Evolutionary conservation across 2,888 invertebrate genomes (phyloP).

Genomic region (Pherbina coryleti): DNA sequence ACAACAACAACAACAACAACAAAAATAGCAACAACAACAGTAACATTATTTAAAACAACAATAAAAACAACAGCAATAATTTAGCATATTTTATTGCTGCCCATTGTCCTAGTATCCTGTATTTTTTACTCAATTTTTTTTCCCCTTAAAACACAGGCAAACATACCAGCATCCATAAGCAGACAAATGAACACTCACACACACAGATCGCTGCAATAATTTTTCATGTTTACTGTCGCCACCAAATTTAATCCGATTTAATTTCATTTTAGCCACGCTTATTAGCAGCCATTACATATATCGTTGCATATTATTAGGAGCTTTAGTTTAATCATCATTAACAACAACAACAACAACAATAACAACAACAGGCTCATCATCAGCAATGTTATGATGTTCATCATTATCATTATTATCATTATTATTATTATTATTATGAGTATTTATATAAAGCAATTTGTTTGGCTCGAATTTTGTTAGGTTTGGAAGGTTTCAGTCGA

Average conservation of each 20-base stretch:
- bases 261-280: conserved; percentile 35
- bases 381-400: not conserved
- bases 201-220: not conserved
- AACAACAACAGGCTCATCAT: not conserved
- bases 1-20: not conserved
- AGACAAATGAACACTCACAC: not conserved
- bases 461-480: not conserved
- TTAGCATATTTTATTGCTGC: not conserved
- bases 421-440: too few relatives aligned
- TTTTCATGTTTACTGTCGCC: not conserved
- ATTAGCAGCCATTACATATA: conserved; percentile 23
- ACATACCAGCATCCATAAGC: not conserved
- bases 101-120: not conserved
- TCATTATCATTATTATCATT: not conserved
- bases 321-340: conserved; percentile 22
- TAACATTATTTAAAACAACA: not conserved
- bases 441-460: conserved; percentile 12
- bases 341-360: not conserved
- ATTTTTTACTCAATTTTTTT: not conserved
- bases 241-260: conserved; percentile 39
- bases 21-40: not conserved
- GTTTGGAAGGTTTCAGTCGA: too few relatives aligned
- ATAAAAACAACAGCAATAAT: not conserved
- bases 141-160: not conserved
- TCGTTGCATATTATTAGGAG: conserved; percentile 41